These are phyloP conservation scores for Lissonota sp. DNA, from an alignment of 2,888 invertebrate genomes.

Conservation along the genomic window DNA sequence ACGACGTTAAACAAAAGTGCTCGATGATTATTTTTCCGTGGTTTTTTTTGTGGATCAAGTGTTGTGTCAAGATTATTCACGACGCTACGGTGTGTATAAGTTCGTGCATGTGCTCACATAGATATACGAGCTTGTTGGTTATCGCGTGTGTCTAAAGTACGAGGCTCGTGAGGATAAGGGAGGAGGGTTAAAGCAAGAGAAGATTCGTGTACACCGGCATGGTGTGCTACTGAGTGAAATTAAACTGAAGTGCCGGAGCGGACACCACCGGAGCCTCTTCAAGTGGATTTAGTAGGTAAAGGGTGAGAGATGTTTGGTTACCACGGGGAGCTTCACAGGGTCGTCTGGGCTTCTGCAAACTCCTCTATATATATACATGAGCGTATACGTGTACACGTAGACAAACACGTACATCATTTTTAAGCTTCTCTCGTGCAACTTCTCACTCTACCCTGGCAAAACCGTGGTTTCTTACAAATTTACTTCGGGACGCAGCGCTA, in stretches of 20 bases:
- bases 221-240: constrained; percentile 52
- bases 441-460: constrained; percentile 24
- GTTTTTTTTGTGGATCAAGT: constrained; percentile 25
- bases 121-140: constrained; percentile 22
- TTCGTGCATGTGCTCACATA: neutral
- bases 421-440: constrained; percentile 38
- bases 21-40: constrained; percentile 43
- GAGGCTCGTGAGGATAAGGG: constrained; percentile 31
- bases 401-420: constrained; percentile 21
- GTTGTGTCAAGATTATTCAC: constrained; percentile 36
- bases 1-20: constrained; percentile 44
- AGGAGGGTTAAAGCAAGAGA: constrained; percentile 34
- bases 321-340: constrained; percentile 35
- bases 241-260: constrained; percentile 57
- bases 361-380: neutral
- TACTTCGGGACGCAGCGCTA: constrained; percentile 29
- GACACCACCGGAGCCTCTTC: constrained; percentile 48
- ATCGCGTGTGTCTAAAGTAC: constrained; percentile 27
- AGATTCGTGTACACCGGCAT: constrained; percentile 19
- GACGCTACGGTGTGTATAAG: constrained; percentile 12
- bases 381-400: constrained; percentile 5
- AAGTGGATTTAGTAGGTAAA: constrained; percentile 62
- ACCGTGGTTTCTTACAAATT: constrained; percentile 5
- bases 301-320: constrained; percentile 50
- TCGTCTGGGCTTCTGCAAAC: constrained; percentile 39